Base-by-base conservation (phyloP, 1,140 invertebrate genomes). In the Gryllus bimaculatus region DNA sequence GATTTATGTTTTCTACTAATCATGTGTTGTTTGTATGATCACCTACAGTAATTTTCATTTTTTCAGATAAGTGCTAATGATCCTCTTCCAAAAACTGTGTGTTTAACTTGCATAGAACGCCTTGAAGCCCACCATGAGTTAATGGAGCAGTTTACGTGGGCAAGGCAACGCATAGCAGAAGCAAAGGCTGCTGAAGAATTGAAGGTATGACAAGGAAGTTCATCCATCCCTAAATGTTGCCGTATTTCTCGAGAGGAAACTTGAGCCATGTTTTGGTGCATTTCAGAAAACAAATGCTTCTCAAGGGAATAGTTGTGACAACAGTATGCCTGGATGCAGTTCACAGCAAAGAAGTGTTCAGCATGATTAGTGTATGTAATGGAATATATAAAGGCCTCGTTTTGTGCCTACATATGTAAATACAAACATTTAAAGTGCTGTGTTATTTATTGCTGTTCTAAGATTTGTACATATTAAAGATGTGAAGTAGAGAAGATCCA, bases 61-160 rank as follows among this genome's bases (percentile, higher is more conserved):
- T 39, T 18, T 26, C 26, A 93, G 92, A 90, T 93, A 78, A 90
- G 90, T 81, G 89, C 89, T 80, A 91, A 91, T 80, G 92, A 93
- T 87, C 91, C 90, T 49, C 84, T 93, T 77, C 92, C 92, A 78
- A 93, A 93, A 87, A 93, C 91, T 47, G 92, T 92, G 49, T 93
- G 91, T 83, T 88, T 91, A 81, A 89, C 89, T 80, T 93, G 91
- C 82, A 89, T 93, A 80, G 88, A 90, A 82, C 87, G 90, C 82
- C 86, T 93, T 82, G 91, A 92, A 84, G 90, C 90, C 77, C 91
- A 92, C 83, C 91, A 92, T 82, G 89, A 89, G 82, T 83, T 92
- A 80, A 89, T 92, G 84, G 88, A 90, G 85, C 89, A 90, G 80
- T 86, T 87, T 79, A 84, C 85, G 80, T 84, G 83, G 76, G 85